Conservation (phyloP, 2,113 vertebrate genomes). For the Dromiciops gliroides region DNA sequence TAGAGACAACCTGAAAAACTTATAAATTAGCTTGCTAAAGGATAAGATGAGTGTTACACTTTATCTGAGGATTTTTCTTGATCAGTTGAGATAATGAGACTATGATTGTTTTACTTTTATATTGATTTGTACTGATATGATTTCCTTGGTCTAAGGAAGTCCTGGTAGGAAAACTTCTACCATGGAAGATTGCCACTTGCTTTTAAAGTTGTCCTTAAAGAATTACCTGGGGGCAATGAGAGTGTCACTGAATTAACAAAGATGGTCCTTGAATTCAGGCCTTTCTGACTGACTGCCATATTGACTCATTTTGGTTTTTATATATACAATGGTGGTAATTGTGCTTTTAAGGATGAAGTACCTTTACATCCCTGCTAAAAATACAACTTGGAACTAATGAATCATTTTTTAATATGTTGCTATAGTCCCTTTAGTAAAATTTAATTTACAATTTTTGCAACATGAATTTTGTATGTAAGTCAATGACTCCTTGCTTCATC, state of each 20-base stretch:
- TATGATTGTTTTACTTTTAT: background rate
- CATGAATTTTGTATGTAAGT: background rate
- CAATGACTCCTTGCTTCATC: background rate
- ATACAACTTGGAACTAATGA: background rate
- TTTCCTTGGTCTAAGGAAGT: background rate
- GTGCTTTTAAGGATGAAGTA: background rate
- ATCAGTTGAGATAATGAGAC: background rate
- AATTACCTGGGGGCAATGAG: background rate
- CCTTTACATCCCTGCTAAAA: background rate
- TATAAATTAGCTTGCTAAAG: too few relatives aligned
- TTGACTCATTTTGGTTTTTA: background rate
- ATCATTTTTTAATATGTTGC: background rate
- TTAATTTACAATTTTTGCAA: background rate
- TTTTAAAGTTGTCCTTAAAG: background rate
- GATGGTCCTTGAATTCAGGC: background rate
- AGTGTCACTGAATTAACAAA: background rate
- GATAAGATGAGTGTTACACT: background rate
- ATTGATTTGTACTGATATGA: background rate
- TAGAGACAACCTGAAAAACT: background rate
- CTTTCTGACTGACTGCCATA: background rate
- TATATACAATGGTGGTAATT: background rate
- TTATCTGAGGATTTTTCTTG: background rate
- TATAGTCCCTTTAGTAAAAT: background rate
- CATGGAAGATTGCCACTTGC: background rate
- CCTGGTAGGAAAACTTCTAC: background rate